phyloP scores from a whole-genome alignment of 2,797 vertebrate genomes.

The Neosilurus mollespiculum region DNA sequence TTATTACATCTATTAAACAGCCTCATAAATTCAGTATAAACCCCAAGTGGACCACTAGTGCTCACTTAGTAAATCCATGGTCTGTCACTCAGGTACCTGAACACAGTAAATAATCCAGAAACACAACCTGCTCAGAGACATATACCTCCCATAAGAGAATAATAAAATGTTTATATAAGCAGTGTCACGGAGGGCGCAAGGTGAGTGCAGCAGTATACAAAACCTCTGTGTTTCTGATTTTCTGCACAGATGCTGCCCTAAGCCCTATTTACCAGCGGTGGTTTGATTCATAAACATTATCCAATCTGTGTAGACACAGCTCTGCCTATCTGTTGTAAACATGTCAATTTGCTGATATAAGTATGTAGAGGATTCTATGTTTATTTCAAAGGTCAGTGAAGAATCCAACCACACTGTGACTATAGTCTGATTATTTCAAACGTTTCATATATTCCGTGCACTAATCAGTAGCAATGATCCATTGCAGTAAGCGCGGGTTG shows the following conservation, averaged over 20 bases:
- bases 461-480: conserved; percentile 23
- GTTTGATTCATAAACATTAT: conserved; percentile 42
- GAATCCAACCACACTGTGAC: conserved; percentile 39
- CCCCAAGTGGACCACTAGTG: neutral
- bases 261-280: neutral
- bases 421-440: conserved; percentile 34
- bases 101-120: conserved; percentile 25
- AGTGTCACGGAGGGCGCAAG: conserved; percentile 5
- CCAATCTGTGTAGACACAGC: neutral
- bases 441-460: conserved; percentile 18
- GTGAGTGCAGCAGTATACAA: conserved; percentile 14
- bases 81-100: neutral
- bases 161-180: conserved; percentile 4
- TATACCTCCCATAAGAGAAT: neutral
- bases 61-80: conserved; percentile 5
- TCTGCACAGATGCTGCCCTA: neutral
- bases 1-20: conserved; percentile 3
- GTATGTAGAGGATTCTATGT: conserved; percentile 30
- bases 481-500: neutral
- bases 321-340: conserved; percentile 36
- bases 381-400: conserved; percentile 35
- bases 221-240: conserved; percentile 13
- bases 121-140: neutral
- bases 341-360: conserved; percentile 5
- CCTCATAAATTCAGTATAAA: conserved; percentile 17